Percentiles rank a stretch among this genome's conserved stretches.
These are phyloP conservation scores for Nephrotoma flavescens DNA, from an alignment of 2,888 invertebrate species.

Conservation along the genomic window DNA sequence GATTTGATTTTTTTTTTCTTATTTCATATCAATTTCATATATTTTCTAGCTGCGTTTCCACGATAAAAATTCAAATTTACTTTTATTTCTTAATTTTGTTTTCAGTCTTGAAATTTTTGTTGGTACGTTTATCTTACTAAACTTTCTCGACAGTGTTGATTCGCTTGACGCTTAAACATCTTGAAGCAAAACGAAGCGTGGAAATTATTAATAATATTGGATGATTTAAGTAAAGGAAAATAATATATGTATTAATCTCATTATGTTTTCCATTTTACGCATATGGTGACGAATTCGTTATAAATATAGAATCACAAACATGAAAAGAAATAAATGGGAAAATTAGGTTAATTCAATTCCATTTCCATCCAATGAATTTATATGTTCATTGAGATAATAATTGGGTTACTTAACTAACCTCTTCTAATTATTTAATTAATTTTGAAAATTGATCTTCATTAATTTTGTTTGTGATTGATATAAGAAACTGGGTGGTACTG, in stretches of 20 bases:
- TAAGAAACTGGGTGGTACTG: not conserved
- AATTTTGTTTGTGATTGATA: not conserved
- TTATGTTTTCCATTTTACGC: not conserved
- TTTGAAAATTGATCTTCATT: not conserved
- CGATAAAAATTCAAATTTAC: no score
- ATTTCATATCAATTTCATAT: no score
- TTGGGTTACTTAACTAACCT: not conserved
- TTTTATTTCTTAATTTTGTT: no score
- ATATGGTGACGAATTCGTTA: not conserved
- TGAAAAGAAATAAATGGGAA: not conserved
- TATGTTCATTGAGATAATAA: not conserved
- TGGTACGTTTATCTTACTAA: no score
- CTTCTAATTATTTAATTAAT: not conserved
- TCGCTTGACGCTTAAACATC: not conserved
- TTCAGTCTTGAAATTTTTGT: no score
- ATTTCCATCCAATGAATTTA: not conserved
- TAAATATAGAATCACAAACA: not conserved
- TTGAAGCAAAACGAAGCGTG: not conserved
- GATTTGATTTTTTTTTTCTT: no score
- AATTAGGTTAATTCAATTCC: not conserved
- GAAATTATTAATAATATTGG: not conserved
- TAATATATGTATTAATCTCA: not conserved
- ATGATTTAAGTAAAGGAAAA: not conserved
- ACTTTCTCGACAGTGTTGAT: not conserved
- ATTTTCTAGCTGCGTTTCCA: no score